Percentiles rank a stretch among this genome's conserved stretches.
phyloP scores from a whole-genome alignment of 2,888 invertebrate genomes.

The Dynastes hyllus region DNA sequence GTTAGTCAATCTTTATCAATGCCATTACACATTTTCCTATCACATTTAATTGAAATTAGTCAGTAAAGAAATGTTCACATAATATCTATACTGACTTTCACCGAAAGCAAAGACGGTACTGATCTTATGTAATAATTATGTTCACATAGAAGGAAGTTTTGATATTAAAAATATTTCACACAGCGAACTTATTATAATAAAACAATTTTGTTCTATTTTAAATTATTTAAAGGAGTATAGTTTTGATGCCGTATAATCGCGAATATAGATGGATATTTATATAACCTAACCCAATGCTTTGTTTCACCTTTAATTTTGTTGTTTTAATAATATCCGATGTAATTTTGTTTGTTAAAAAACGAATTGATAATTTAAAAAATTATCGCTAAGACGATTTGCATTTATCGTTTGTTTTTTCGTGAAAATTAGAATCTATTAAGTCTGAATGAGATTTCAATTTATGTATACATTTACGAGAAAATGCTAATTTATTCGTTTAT shows the following conservation, averaged over 20 bases:
- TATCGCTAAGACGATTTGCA: too few species aligned
- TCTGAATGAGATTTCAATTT: too few species aligned
- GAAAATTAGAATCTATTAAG: too few species aligned
- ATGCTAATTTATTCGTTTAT: too few species aligned
- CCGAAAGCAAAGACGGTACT: constrained; percentile 67
- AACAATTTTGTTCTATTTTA: constrained; percentile 54
- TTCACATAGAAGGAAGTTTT: constrained; percentile 56
- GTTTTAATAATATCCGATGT: too few species aligned
- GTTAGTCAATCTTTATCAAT: not conserved
- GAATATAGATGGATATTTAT: not conserved
- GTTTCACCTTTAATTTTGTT: too few species aligned
- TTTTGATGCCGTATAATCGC: constrained; percentile 48
- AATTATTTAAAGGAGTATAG: constrained; percentile 52
- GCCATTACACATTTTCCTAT: constrained; percentile 17
- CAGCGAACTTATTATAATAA: constrained; percentile 52
- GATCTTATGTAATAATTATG: constrained; percentile 64
- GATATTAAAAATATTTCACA: constrained; percentile 52
- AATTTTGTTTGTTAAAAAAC: too few species aligned
- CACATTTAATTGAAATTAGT: constrained; percentile 14
- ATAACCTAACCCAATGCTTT: not conserved
- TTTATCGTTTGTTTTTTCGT: too few species aligned
- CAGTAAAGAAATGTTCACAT: constrained; percentile 48
- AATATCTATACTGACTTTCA: constrained; percentile 63
- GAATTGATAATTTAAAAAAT: too few species aligned
- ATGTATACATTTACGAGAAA: too few species aligned